Evolutionary conservation across 2,888 invertebrate genomes (phyloP).

Genomic region (Invenusta paracnida): DNA sequence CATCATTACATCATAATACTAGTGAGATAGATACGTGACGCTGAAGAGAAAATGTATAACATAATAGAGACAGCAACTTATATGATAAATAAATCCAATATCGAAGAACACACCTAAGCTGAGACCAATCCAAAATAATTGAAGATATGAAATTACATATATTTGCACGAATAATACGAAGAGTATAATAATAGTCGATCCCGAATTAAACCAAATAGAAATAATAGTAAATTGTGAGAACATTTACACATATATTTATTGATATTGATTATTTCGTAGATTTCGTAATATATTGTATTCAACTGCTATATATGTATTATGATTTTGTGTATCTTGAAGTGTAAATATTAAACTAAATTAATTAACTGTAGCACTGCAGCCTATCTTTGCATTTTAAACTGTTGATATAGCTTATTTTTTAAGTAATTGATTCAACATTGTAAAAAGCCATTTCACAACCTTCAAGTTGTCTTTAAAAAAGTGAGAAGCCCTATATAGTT

Average conservation of each 20-base stretch:
- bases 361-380: neutral
- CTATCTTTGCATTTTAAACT: constrained; percentile 15
- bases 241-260: neutral
- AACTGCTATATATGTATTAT: constrained; percentile 1
- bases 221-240: neutral
- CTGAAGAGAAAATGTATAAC: neutral
- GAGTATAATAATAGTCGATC: constrained; percentile 6
- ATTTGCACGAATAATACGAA: neutral
- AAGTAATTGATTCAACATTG: neutral
- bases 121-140: constrained; percentile 4
- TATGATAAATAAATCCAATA: constrained; percentile 23
- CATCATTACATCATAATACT: neutral
- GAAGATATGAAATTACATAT: neutral
- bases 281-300: neutral
- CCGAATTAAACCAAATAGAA: neutral
- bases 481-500: neutral
- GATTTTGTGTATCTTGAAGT: constrained; percentile 12
- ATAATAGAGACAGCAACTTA: constrained; percentile 1
- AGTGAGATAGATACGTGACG: constrained; percentile 23
- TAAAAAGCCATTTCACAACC: neutral
- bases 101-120: neutral
- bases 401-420: neutral
- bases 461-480: constrained; percentile 25
- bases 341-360: neutral
- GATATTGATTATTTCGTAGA: neutral